Percentiles rank a stretch among this genome's conserved stretches.
Conservation (phyloP, 2,888 invertebrate species). For the Pristionchus exspectatus region DNA sequence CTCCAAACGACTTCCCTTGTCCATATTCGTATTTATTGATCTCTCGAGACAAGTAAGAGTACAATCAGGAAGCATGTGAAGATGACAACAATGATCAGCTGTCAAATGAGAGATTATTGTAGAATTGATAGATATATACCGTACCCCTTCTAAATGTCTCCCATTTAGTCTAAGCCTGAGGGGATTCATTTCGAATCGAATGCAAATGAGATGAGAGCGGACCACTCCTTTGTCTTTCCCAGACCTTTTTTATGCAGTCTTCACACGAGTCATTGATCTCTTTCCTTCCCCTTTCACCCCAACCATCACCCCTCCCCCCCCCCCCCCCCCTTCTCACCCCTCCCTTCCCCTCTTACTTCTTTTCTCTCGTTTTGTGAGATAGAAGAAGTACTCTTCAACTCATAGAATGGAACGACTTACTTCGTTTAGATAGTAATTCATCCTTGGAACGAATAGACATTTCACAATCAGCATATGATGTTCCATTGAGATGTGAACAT, state of each 20-base stretch:
- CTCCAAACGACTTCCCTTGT: constrained; percentile 45
- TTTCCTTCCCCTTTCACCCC: not conserved
- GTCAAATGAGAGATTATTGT: not conserved
- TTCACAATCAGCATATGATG: not conserved
- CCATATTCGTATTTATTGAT: not conserved
- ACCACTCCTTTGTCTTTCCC: constrained; percentile 15
- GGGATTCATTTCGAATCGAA: constrained; percentile 1
- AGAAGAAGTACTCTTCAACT: constrained; percentile 48
- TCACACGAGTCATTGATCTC: constrained; percentile 30
- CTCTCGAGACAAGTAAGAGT: constrained; percentile 31
- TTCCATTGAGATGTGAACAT: constrained; percentile 31
- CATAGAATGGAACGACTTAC: constrained; percentile 23
- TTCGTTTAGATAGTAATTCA: constrained; percentile 3
- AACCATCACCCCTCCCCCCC: constrained; percentile 33
- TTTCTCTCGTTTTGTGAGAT: constrained; percentile 51
- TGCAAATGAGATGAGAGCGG: constrained; percentile 42
- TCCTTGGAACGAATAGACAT: not conserved
- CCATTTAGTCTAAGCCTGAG: not conserved
- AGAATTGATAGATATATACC: not conserved
- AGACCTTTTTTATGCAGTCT: constrained; percentile 36
- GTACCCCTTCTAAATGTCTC: not conserved
- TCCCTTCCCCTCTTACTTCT: constrained; percentile 30
- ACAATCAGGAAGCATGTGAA: constrained; percentile 31
- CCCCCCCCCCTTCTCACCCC: not conserved
- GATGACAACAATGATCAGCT: constrained; percentile 46